Evolutionary conservation across 2,888 invertebrate species (phyloP).

Genomic region (Ceramica pisi): DNA sequence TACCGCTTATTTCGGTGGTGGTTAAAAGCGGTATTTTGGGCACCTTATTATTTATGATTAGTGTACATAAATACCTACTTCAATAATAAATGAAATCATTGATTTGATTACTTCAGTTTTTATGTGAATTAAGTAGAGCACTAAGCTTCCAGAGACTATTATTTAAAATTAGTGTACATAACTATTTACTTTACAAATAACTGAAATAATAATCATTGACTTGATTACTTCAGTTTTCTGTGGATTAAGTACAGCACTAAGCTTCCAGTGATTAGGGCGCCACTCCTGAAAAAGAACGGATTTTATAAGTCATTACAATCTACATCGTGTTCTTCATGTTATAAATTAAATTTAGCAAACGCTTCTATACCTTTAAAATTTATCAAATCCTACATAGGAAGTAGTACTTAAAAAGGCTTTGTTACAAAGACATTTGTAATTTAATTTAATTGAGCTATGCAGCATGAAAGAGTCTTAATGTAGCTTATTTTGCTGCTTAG

Average conservation of each 20-base stretch:
- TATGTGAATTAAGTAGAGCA: constrained; percentile 79
- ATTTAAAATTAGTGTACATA: background rate
- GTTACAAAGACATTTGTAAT: no score
- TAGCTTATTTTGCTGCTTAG: no score
- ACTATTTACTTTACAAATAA: background rate
- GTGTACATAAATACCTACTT: background rate
- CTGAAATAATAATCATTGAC: background rate
- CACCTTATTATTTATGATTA: background rate
- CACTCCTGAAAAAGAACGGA: constrained; percentile 78
- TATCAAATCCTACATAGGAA: no score
- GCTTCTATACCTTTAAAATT: no score
- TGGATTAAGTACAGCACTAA: constrained; percentile 79
- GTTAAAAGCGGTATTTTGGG: constrained; percentile 25
- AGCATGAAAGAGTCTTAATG: no score
- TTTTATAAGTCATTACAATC: background rate
- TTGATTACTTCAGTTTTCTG: constrained; percentile 70
- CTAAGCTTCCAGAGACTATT: constrained; percentile 81
- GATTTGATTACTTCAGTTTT: constrained; percentile 65
- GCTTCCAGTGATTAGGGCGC: constrained; percentile 83
- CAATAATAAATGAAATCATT: background rate
- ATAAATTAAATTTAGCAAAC: no score
- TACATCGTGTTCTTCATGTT: no score
- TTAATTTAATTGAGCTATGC: no score
- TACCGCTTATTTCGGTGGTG: constrained; percentile 29
- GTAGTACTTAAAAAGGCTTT: no score